Base-by-base conservation (phyloP, 2,888 invertebrate species). In the Cheilosia grossa region DNA sequence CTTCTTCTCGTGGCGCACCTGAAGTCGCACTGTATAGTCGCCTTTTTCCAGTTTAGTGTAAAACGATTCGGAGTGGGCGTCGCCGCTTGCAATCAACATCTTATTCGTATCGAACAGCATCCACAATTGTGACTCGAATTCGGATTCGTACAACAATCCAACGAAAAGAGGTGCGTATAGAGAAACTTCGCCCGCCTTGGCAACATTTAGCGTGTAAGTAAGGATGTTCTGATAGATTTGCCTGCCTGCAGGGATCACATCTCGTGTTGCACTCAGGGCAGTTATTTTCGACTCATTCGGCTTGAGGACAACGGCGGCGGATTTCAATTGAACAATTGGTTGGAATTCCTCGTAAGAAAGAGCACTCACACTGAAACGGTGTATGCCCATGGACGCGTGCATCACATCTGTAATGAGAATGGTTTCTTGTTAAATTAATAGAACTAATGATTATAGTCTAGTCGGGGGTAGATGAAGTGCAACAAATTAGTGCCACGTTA, bases 121-220 rank as follows among this genome's bases (percentile, higher is more conserved):
- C 98, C 99, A 99, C 91, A 99, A 93, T 92, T 99, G 98, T 7
- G 98, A 96, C 92, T 99, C 99, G 91, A 96, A 98, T 92, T 98
- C 98, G 0, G 96, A 97, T 92, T 99, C 99, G 91, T 99, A 99
- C 49, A 99, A 93, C 90, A 97, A 94, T 89, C 97, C 96, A 91
- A 96, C 97, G 44, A 99, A 93, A 77, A 97, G 90, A 0, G 97
- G 94, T 80, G 96, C 95, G 89, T 96, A 95, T 0, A 97, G 94
- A 0, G 96, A 92, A 53, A 97, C 95, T 92, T 98, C 98, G 3
- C 96, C 95, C 0, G 95, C 93, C 91, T 98, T 98, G 13, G 94
- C 93, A 88, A 98, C 93, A 89, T 95, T 96, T 91, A 99, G 96
- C 90, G 94, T 95, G 92, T 99, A 99, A 0, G 96, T 96, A 88